Evolutionary conservation across 1,140 invertebrate genomes (phyloP), one percentile per base, ranked within the genome.

Genomic region (Zaprionus vittiger): DNA sequence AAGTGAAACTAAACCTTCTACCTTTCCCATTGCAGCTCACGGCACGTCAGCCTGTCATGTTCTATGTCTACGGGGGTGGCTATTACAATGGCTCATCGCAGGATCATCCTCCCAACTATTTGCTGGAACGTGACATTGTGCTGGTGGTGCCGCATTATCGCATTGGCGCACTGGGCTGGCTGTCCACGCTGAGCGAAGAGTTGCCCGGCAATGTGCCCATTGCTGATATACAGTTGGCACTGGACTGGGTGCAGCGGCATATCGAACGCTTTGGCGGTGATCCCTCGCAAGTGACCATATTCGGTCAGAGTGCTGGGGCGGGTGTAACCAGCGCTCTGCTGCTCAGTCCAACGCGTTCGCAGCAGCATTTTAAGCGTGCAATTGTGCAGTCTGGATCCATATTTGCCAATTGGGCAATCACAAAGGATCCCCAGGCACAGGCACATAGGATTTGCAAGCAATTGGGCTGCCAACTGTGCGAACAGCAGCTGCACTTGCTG

Each of bases 81-180:
- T 93, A 87, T 57, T 83, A 81, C 57, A 91, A 91, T 72, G 92
- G 92, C 20, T 91, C 91, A 1, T 60, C 95, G 0, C 94, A 94
- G 59, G 95, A 94, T 1, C 96, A 96, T 81, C 95, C 95, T 2
- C 95, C 96, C 0, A 95, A 97, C 77, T 95, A 95, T 80, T 91
- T 98, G 1, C 93, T 98, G 1, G 96, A 97, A 62, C 93, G 95
- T 49, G 96, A 97, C 77, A 93, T 97, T 1, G 93, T 98, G 5
- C 93, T 98, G 0, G 96, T 98, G 4, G 96, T 96, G 1, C 93
- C 96, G 0, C 97, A 98, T 91, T 98, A 97, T 91, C 95, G 97
- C 92, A 94, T 96, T 57, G 95, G 94, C 37, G 93, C 93, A 0
- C 91, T 94, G 52, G 94, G 94, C 92, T 94, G 94, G 91, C 69